These are phyloP conservation scores for Mythimna loreyi DNA, from an alignment of 2,888 invertebrate species.

Conservation along the genomic window DNA sequence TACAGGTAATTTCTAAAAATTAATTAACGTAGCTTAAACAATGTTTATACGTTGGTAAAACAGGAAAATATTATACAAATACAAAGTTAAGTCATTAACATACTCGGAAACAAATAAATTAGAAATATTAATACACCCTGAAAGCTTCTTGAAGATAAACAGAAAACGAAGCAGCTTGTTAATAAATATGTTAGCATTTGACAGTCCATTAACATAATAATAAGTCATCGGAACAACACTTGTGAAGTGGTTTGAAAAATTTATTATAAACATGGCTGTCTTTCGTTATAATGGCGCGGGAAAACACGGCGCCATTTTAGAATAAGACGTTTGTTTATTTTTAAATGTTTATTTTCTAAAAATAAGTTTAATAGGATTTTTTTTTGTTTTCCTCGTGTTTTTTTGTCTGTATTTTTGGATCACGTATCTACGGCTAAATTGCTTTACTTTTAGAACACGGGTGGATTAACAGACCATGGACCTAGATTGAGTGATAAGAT, in stretches of 20 bases:
- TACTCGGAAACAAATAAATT: constrained; percentile 20
- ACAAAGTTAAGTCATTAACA: constrained; percentile 16
- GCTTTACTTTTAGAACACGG: no score
- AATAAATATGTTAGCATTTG: constrained; percentile 36
- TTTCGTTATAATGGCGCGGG: constrained; percentile 11
- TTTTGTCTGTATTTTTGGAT: no score
- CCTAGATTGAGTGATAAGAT: no score
- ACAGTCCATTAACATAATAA: constrained; percentile 33
- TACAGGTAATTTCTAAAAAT: neutral
- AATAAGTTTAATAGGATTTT: neutral
- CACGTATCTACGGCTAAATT: no score
- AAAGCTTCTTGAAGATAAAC: constrained; percentile 32
- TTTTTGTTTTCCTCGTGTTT: neutral
- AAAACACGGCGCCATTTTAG: constrained; percentile 5
- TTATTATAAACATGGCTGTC: constrained; percentile 37
- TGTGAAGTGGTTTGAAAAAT: constrained; percentile 36
- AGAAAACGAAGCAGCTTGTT: constrained; percentile 5
- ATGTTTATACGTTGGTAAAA: neutral
- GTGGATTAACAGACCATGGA: no score
- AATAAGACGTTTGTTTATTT: neutral
- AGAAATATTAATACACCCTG: constrained; percentile 16
- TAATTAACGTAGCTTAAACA: neutral
- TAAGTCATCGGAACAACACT: constrained; percentile 46
- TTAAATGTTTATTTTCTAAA: neutral
- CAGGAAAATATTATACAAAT: neutral